These are phyloP conservation scores for Cryptophagus acutangulus DNA, from an alignment of 2,888 invertebrate genomes.

Conservation along the genomic window DNA sequence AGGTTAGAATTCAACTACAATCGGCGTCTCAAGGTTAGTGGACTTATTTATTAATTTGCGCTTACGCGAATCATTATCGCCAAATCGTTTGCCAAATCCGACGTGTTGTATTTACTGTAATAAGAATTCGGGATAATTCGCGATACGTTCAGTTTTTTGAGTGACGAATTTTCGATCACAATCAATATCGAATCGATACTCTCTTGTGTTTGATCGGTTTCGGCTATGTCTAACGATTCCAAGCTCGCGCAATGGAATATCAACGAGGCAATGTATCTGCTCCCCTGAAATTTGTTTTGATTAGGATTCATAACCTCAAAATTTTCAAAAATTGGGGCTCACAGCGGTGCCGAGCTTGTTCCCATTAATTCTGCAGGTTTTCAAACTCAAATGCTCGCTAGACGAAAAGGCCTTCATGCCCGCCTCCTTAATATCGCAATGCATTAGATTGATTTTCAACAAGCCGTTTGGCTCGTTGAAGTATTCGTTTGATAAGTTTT, in stretches of 20 bases:
- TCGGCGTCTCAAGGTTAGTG: constrained; percentile 2
- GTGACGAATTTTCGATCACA: constrained; percentile 43
- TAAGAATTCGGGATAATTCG: constrained; percentile 41
- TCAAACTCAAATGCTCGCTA: constrained; percentile 45
- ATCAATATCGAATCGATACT: constrained; percentile 54
- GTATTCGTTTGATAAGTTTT: constrained; percentile 46
- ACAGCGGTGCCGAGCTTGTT: constrained; percentile 55
- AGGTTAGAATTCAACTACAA: constrained; percentile 46
- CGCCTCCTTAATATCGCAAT: constrained; percentile 51
- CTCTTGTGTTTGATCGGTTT: constrained; percentile 54
- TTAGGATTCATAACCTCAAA: neutral
- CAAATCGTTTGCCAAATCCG: constrained; percentile 52
- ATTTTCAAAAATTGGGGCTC: constrained; percentile 8
- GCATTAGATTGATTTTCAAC: constrained; percentile 53
- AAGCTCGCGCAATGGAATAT: constrained; percentile 49
- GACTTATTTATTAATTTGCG: constrained; percentile 5
- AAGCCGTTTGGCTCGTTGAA: constrained; percentile 50
- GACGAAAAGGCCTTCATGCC: constrained; percentile 37
- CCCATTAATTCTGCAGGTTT: constrained; percentile 54
- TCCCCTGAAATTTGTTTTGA: constrained; percentile 41
- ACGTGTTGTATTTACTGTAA: constrained; percentile 26
- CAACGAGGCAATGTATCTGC: constrained; percentile 51
- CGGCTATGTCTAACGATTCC: constrained; percentile 53
- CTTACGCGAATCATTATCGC: constrained; percentile 34
- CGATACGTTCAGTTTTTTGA: constrained; percentile 46